Base-by-base conservation (phyloP, 2,888 invertebrate genomes). In the Miltochrista miniata region DNA sequence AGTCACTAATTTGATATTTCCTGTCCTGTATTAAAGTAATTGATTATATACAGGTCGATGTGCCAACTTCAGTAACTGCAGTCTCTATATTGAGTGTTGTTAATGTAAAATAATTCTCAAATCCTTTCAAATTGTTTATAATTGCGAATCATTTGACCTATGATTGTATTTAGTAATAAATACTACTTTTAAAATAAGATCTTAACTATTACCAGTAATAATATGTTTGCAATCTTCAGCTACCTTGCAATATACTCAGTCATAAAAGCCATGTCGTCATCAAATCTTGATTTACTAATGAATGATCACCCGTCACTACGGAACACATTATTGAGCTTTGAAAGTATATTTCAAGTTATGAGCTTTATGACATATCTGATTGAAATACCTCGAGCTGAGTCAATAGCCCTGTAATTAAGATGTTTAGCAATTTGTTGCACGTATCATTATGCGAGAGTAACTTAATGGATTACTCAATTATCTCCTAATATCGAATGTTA, bases 1-100 rank as follows among this genome's bases (percentile, higher is more conserved):
- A 51, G 56, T 65, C 60, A 70, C 65, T 68, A 59, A 56, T 45
- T 50, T 48, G 37, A 31, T 46, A 57, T 54, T 58, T 67, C 63
- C 68, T 53, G 56, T 50, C 59, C 60, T 64, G 46, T 56, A 51
- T 38, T 31, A 39, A 49, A 55, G 51, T 45, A 18, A 44, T 53
- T 52, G 47, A 46, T 15, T 14, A 14, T 36, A 36, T 9, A 9
- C 14, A 13, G 10, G 15, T 13, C 10, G 18, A 24, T 24, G 18
- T 24, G 3, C 18, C 5, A 24, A 36, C 36, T 36, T 15, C 11
- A 10, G 9, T 15, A 36, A 36, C 36, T 36, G 14, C 10, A 10
- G 10, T 14, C 14, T 9, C 36, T 9, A 36, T 14, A 10, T 24
- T 24, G 5, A 14, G 11, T 36, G 36, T 36, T 14, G 36, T 36